These are phyloP conservation scores for Malurus elegans DNA, from an alignment of 2,113 vertebrate genomes.

Conservation along the genomic window DNA sequence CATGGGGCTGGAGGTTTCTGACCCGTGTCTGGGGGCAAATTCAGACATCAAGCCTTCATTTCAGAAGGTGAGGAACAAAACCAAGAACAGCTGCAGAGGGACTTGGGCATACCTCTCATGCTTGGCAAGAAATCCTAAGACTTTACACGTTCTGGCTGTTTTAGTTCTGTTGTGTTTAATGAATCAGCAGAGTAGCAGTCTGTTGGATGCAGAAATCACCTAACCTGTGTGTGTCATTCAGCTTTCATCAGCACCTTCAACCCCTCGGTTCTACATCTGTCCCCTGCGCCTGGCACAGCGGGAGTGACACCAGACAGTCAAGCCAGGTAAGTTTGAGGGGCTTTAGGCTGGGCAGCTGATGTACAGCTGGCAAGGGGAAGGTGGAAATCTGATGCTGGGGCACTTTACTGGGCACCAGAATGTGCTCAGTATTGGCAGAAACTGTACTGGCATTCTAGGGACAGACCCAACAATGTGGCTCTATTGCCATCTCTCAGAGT, in stretches of 20 bases:
- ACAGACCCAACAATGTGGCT: neutral
- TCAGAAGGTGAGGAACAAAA: neutral
- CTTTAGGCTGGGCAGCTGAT: neutral
- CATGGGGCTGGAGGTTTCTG: neutral
- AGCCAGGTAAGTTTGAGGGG: constrained; percentile 50
- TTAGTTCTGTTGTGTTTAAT: neutral
- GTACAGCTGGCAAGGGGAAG: neutral
- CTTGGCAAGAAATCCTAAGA: neutral
- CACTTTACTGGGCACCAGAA: neutral
- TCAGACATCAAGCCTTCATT: neutral
- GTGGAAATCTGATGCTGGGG: neutral
- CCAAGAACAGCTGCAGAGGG: neutral
- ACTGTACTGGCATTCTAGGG: neutral
- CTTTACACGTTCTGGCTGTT: neutral
- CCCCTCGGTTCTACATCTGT: constrained; percentile 36
- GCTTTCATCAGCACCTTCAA: constrained; percentile 65
- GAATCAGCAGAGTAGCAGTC: neutral
- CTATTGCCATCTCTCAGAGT: neutral
- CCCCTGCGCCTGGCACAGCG: neutral
- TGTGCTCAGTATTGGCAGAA: neutral
- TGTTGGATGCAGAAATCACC: neutral
- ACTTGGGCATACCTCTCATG: fast-evolving
- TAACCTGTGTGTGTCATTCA: constrained; percentile 45
- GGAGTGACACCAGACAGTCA: fast-evolving
- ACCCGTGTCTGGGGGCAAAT: neutral